Evolutionary conservation across 2,113 vertebrate species (phyloP).

Genomic region (Sphaerodactylus townsendi): DNA sequence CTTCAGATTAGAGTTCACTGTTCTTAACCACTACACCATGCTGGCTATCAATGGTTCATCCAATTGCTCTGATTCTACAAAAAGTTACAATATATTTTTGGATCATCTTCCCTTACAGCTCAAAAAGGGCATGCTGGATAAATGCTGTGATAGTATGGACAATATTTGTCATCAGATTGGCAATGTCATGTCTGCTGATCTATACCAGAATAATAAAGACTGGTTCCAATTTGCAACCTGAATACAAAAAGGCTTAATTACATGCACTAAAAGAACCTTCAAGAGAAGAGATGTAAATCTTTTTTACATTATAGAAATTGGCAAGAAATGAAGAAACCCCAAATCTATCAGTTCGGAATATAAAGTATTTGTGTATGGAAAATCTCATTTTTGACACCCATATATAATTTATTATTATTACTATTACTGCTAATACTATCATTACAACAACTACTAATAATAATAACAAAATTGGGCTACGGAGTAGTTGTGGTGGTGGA

Average conservation of each 20-base stretch:
- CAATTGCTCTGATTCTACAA: conserved; percentile 47
- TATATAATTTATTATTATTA: neutral
- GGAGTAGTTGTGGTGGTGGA: too few species aligned
- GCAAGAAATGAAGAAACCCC: neutral
- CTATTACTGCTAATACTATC: too few species aligned
- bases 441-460: too few species aligned
- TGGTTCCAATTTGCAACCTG: neutral
- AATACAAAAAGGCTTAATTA: conserved; percentile 3
- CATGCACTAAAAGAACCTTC: neutral
- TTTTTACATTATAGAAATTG: neutral
- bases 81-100: conserved; percentile 44
- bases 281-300: neutral
- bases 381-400: conserved; percentile 24
- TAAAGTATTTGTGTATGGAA: conserved; percentile 2
- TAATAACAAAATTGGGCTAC: too few species aligned
- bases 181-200: conserved; percentile 41
- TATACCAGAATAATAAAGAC: conserved; percentile 33
- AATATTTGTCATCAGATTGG: conserved; percentile 41
- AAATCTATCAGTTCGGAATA: too few species aligned
- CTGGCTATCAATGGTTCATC: conserved; percentile 58
- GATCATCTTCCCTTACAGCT: neutral
- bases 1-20: too few species aligned
- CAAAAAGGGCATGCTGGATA: conserved; percentile 36
- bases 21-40: too few species aligned
- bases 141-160: conserved; percentile 29